Conservation (phyloP, 2,113 vertebrate genomes). For the Paralichthys olivaceus region DNA sequence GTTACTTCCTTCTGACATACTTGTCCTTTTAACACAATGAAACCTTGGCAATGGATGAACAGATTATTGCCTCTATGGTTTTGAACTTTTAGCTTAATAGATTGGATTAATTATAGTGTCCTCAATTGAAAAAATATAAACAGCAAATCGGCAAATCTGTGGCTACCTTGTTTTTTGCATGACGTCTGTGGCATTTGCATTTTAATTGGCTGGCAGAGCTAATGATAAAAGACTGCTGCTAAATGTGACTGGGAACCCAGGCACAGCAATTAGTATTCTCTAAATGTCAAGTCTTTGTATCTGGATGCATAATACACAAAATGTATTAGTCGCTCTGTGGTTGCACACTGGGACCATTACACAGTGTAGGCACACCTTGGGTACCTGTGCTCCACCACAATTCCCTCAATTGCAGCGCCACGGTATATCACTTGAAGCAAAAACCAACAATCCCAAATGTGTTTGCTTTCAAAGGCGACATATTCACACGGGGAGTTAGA, state of each 20-base stretch:
- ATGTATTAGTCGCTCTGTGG: constrained; percentile 24
- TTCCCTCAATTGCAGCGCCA: constrained; percentile 6
- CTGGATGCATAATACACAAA: constrained; percentile 21
- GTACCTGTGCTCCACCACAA: constrained; percentile 19
- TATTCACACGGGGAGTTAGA: constrained; percentile 38
- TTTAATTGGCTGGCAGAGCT: constrained; percentile 47
- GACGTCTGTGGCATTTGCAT: constrained; percentile 44
- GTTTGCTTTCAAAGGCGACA: constrained; percentile 30
- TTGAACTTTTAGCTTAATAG: constrained; percentile 10
- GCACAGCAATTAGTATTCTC: constrained; percentile 48
- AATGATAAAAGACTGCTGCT: constrained; percentile 44
- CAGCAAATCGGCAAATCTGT: constrained; percentile 11
- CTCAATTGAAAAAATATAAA: constrained; percentile 37
- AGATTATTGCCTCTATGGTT: not conserved
- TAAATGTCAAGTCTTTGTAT: constrained; percentile 58
- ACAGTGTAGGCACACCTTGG: constrained; percentile 29
- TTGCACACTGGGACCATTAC: constrained; percentile 18
- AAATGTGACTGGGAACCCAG: constrained; percentile 41
- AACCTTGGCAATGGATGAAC: not conserved
- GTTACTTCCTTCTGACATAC: constrained; percentile 1
- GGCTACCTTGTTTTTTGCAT: constrained; percentile 26
- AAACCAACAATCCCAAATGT: constrained; percentile 46
- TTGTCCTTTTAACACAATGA: constrained; percentile 41
- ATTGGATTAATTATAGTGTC: constrained; percentile 25
- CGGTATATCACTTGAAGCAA: constrained; percentile 30